These are phyloP conservation scores for Pogonus chalceus DNA, from an alignment of 1,140 invertebrate species.

Conservation along the genomic window DNA sequence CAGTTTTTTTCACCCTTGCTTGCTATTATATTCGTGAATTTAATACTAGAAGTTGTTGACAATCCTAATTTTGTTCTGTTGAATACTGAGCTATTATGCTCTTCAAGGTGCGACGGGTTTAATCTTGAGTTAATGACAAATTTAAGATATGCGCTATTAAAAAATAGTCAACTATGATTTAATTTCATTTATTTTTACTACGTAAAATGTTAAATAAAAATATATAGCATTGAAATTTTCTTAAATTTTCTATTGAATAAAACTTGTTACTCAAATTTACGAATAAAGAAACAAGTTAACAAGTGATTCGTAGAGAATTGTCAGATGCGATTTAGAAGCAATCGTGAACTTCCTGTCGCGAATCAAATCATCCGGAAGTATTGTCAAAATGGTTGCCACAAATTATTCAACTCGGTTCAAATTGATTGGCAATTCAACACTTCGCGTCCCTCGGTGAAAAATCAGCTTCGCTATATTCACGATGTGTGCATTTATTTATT, in stretches of 20 bases:
- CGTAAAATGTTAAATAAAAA: background rate
- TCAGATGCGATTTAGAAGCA: slow-evolving; percentile 1
- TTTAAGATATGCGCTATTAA: background rate
- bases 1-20: too few relatives aligned
- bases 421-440: slow-evolving; percentile 1
- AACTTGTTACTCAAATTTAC: background rate
- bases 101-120: too few relatives aligned
- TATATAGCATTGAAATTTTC: background rate
- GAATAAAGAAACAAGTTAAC: background rate
- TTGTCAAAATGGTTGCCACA: slow-evolving; percentile 1
- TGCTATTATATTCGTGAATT: too few relatives aligned
- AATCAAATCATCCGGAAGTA: slow-evolving; percentile 6
- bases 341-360: slow-evolving; percentile 1
- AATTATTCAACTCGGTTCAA: slow-evolving; percentile 6
- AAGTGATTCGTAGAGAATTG: slow-evolving; percentile 1
- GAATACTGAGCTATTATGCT: too few relatives aligned
- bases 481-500: background rate
- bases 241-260: background rate
- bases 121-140: background rate
- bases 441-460: background rate
- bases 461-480: background rate
- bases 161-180: background rate
- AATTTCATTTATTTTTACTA: too few relatives aligned
- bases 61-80: too few relatives aligned
- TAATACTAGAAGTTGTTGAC: too few relatives aligned